Base-by-base conservation (phyloP, 2,888 invertebrate species). In the Eupsilia transversa region DNA sequence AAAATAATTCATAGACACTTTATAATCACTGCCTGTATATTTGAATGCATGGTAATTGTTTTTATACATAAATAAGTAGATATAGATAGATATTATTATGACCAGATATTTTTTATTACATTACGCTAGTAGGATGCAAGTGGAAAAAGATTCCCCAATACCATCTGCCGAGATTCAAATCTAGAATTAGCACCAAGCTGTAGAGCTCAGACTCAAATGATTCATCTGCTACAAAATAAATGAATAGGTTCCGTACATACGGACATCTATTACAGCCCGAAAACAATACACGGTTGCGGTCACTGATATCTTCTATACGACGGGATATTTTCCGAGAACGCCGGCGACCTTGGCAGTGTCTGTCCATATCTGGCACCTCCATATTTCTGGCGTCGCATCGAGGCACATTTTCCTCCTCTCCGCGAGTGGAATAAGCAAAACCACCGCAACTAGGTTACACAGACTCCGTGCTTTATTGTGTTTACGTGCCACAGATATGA, bases 401-500 rank as follows among this genome's bases (percentile, higher is more conserved):
- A 75, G 87, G 85, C 87, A 85, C 82, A 89, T 92, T 93, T 92
- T 92, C 90, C 88, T 92, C 89, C 83, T 81, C 78, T 86, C 77
- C 89, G 92, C 93, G 92, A 91, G 88, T 88, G 87, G 94, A 94
- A 95, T 95, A 91, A 93, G 92, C 92, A 94, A 94, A 93, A 90
- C 88, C 86, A 79, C 87, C 89, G 90, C 92, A 95, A 92, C 93
- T 96, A 94, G 95, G 96, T 95, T 96, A 95, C 91, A 91, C 90
- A 87, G 94, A 88, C 91, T 93, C 91, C 88, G 92, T 94, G 94
- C 92, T 96, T 96, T 95, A 96, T 96, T 96, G 94, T 95, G 90
- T 95, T 94, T 95, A 96, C 96, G 96, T 96, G 96, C 93, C 91
- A 92, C 93, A 94, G 94, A 95, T 95, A 95, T 94, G 93, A 94